A percentile compares a stretch with the other conserved stretches of the same genome.
Conservation (phyloP, 2,797 vertebrate species). For the Pseudocheirus occidentalis region DNA sequence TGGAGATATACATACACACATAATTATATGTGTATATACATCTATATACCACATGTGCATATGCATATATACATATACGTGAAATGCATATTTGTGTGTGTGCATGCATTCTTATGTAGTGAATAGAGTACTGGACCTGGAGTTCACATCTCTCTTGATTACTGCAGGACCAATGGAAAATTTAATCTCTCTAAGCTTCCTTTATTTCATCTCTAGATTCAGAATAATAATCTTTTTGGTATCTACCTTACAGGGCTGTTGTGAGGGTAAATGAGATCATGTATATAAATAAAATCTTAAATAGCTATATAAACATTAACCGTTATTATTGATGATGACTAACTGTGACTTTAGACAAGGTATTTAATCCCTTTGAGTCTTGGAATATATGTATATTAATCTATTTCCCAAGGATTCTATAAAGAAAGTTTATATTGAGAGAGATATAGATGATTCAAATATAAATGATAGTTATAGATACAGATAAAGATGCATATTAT, state of each 20-base stretch:
- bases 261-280: neutral
- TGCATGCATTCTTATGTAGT: neutral
- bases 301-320: neutral
- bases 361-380: neutral
- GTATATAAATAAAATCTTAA: neutral
- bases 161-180: neutral
- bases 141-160: neutral
- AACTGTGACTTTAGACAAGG: neutral
- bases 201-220: conserved; percentile 14
- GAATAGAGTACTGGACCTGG: neutral
- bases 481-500: neutral
- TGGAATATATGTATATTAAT: neutral
- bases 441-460: neutral
- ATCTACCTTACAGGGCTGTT: neutral
- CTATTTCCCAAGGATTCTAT: neutral
- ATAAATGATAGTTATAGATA: neutral
- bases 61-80: neutral
- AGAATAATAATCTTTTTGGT: neutral
- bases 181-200: neutral
- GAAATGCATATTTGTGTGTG: neutral
- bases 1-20: neutral
- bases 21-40: neutral
- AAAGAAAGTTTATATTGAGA: neutral
- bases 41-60: neutral
- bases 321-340: neutral